Base-by-base conservation (phyloP, 2,113 vertebrate species). In the Nipponia nippon region DNA sequence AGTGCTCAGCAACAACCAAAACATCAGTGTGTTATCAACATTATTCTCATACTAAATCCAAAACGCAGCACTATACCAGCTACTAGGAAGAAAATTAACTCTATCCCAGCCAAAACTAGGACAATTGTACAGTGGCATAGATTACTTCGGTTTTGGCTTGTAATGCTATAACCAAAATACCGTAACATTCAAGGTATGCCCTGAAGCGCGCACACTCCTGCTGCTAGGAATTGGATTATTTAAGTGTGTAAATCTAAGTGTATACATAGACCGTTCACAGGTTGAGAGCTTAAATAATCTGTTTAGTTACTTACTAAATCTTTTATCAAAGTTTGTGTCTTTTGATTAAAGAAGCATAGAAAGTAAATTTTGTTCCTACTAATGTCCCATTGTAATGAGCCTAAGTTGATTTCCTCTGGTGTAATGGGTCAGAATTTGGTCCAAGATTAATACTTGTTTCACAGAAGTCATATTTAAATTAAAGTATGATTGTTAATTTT, bases 401-500 rank as follows among this genome's bases (percentile, higher is more conserved):
- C 13, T 21, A 55, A 55, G 6, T 5, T 79, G 61, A 18, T 89
- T 79, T 82, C 46, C 12, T 62, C 22, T 56, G 16, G 17, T 82
- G 10, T 83, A 20, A 19, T 66, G 38, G 38, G 11, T 72, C 36
- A 69, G 52, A 70, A 58, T 65, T 94, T 87, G 21, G 46, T 83
- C 53, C 29, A 40, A 80, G 25, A n/a, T 53, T 40, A 80, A 38
- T 42, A 46, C 9, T 69, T 85, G 25, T 61, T 90, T 84, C 34
- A 61, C 27, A 63, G 61, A 96, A 89, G 62, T 89, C 11, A 6
- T 80, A 38, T 88, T 91, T 91, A 15, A 26, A 59, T 83, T 93
- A 66, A 95, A 93, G 61, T 91, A 53, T 58, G n/a, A 62, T 85
- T 85, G 59, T 77, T 97, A 30, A 5, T 62, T 82, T 92, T 97